Evolutionary conservation across 2,113 vertebrate genomes (phyloP).

Genomic region (Corynorhinus townsendii): DNA sequence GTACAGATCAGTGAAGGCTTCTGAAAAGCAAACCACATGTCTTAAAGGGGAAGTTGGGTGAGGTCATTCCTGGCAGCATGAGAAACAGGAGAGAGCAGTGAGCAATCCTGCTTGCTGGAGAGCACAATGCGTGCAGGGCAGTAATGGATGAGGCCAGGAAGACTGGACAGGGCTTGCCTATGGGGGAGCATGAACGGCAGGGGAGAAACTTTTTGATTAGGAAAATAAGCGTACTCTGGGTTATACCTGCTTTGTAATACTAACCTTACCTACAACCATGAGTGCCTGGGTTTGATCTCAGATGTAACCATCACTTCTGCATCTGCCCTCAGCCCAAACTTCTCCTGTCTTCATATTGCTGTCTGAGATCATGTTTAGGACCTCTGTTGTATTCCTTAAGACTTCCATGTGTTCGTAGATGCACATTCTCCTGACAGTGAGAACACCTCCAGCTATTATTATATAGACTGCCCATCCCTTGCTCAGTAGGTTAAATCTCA

Average conservation of each 20-base stretch:
- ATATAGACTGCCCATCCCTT: not conserved
- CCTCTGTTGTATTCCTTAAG: not conserved
- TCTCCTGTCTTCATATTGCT: not conserved
- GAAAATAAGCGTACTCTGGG: not conserved
- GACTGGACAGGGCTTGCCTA: not conserved
- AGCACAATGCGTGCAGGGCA: not conserved
- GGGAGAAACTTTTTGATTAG: not conserved
- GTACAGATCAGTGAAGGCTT: not conserved
- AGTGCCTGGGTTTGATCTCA: not conserved
- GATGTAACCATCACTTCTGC: not conserved
- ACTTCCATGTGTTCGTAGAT: not conserved
- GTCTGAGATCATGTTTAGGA: not conserved
- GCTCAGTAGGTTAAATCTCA: not conserved
- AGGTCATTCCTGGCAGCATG: not conserved
- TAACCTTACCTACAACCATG: not conserved
- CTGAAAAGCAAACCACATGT: not conserved
- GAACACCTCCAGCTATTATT: not conserved
- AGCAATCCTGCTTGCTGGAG: not conserved
- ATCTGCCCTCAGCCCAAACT: not conserved
- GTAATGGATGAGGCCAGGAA: not conserved
- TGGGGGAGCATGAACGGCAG: not conserved
- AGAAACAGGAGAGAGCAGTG: not conserved
- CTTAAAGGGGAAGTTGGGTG: not conserved
- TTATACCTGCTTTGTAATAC: not conserved
- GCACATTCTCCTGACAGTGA: not conserved